Conservation (phyloP, 2,888 invertebrate species). For the Balanococcus diminutus region DNA sequence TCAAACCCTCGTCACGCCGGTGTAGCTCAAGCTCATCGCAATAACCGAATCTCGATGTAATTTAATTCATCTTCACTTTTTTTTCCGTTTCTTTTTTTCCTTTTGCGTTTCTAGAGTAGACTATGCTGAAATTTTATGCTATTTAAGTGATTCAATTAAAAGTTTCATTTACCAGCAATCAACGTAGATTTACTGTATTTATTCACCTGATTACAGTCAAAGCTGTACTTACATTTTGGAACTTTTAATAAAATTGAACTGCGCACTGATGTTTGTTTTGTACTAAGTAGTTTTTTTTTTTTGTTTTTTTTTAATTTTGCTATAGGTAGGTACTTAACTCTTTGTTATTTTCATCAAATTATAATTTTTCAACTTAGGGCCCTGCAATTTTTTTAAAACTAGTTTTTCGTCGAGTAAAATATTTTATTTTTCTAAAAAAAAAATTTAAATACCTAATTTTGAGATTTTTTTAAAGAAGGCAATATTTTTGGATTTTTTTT, state of each 20-base stretch:
- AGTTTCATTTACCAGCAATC: background rate
- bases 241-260: background rate
- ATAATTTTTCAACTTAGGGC: no score
- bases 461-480: no score
- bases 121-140: background rate
- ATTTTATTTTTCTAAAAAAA: no score
- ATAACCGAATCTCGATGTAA: background rate
- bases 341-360: no score
- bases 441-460: no score
- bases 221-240: background rate
- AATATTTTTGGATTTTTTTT: no score
- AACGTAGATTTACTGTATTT: background rate
- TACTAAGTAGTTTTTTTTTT: no score
- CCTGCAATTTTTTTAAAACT: no score
- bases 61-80: background rate
- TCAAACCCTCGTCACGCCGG: background rate
- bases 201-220: background rate
- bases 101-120: background rate
- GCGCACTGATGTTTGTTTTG: background rate
- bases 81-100: background rate
- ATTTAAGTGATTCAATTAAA: slow-evolving; percentile 1
- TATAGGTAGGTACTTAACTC: no score
- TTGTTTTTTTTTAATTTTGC: no score
- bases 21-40: background rate
- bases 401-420: no score